Conservation (phyloP, 2,113 vertebrate species). For the Tauraco erythrolophus region DNA sequence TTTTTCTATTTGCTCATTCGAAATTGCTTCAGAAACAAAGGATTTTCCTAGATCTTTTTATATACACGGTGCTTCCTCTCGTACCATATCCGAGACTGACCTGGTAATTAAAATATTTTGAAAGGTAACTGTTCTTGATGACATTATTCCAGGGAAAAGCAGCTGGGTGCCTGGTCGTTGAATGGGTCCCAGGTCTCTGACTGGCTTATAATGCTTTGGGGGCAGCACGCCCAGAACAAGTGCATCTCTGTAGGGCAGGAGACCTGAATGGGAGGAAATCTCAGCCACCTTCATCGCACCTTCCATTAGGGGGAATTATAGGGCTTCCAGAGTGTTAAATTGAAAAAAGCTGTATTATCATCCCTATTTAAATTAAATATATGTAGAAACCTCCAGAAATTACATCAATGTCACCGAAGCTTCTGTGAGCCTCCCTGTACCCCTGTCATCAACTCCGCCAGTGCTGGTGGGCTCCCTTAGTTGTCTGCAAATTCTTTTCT, state of each 20-base stretch:
- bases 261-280: background rate
- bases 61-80: background rate
- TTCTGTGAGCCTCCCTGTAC: background rate
- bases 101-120: background rate
- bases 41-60: background rate
- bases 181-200: background rate
- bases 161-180: background rate
- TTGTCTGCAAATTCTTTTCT: background rate
- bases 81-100: background rate
- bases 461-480: background rate
- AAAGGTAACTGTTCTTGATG: background rate
- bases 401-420: background rate
- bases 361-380: background rate
- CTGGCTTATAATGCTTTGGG: background rate
- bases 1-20: background rate
- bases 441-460: background rate
- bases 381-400: background rate
- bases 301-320: background rate
- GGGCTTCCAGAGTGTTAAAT: background rate
- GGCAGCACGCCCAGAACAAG: background rate
- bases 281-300: background rate
- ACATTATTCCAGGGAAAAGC: background rate
- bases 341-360: background rate
- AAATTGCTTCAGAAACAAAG: background rate
- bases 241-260: accelerated